Base-by-base conservation (phyloP, 1,140 invertebrate genomes). In the Bombus vancouverensis region DNA sequence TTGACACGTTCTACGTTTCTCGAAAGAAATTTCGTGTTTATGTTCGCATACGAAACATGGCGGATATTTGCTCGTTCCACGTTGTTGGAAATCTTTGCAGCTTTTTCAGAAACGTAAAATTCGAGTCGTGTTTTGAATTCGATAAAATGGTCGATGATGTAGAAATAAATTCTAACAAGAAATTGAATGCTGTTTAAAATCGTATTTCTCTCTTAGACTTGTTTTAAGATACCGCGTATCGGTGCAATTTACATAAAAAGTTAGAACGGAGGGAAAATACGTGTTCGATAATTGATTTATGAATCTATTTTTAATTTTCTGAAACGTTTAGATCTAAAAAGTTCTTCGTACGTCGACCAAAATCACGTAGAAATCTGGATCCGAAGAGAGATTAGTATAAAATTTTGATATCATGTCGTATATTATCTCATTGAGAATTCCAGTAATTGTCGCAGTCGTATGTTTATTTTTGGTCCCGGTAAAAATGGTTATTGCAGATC, bases 81-180 rank as follows among this genome's bases (percentile, higher is more conserved):
- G 44, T 70, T 39, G 6, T 9, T 53, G 32, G 66, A 80, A 57
- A 70, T 6, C 25, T 80, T 80, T 28, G 32, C 3, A n/a, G 25
- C 22, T 9, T 18, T 4, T 4, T 2, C 1, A 1, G 12, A 71
- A 42, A 15, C 1, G 5, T 22, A 1, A 1, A 15, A 3, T 25
- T 44, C 9, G 10, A 10, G 3, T 28, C 37, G 5, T 6, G 4
- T 28, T 39, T 70, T 0, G 4, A 32, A 8, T 8, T 32, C 5
- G 28, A 62, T n/a, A 5, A 28, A n/a, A 62, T 18, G 13, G 0
- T 66, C 0, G 13, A 65, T 8, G 28, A 59, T 12, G 0, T 59
- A 28, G 62, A 66, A 18, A 18, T 32, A 0, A 34, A 66, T 66
- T 53, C 47, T 8, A 22, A 53, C 5, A 22, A 53, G 5, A 53